Evolutionary conservation across 2,113 vertebrate species (phyloP), one percentile per base, ranked within the genome.

Genomic region (Hemiscyllium ocellatum): DNA sequence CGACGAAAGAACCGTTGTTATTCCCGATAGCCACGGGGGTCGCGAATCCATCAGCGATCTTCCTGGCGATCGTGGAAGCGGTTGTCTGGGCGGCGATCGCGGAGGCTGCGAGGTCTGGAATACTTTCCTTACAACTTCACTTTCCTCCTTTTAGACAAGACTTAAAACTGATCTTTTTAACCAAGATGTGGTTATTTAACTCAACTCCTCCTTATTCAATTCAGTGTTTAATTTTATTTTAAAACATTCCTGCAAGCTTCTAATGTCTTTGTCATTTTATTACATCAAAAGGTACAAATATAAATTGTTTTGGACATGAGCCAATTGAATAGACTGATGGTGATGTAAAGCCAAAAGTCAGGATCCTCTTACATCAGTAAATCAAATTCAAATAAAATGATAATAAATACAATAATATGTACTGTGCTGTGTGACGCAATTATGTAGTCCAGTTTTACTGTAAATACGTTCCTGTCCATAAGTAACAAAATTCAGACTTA

Each of bases 401-500:
- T 65, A 91, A 65, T 76, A 86, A 42, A 42, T 5, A 24, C 42
- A 80, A 33, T 86, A 7, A 95, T 13, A n/a, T 66, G 20, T 61
- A 91, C 3, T 22, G 3, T 85, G 85, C 47, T 85, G 37, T 66
- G 15, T 42, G 4, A 50, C 37, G n/a, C 17, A 66, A 33, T 42
- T 56, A 95, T 86, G 78, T 66, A 26, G 19, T 24, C 2, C 29
- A 66, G 56, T 85, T 95, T 56, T 76, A 72, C 42, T 95, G 47
- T 61, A 90, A 6, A 61, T 94, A 50, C n/a, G 33, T 95, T 26
- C 20, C 68, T 66, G 52, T 47, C 47, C 37, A 95, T 26, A 65
- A 76, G 66, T 68, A 89, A 47, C 33, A 65, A 33, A 95, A 95
- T 42, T 68, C 42, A 85, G 72, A 29, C 98, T 98, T 98, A 99